Evolutionary conservation across 2,888 invertebrate genomes (phyloP), one percentile per base, ranked within the genome.

Genomic region (Drosophila melanocephala): DNA sequence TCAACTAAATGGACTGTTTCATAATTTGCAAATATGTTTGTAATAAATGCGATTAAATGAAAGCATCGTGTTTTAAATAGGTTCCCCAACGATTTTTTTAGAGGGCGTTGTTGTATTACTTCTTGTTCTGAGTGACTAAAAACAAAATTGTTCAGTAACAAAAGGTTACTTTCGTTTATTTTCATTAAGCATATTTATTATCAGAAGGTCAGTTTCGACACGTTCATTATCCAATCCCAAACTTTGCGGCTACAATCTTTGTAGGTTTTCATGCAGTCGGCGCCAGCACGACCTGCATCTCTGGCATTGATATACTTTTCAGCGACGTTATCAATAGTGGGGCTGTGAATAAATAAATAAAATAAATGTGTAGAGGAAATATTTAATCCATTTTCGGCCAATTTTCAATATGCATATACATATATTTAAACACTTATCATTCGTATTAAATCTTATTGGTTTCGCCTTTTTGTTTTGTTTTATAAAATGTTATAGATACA

Each of bases 251-350:
- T 87, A 52, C 92, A 92, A 5, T 84, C 68, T 5, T 57, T 74
- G 72, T 81, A 93, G 19, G 83, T 85, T 59, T 68, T 75, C 22
- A 67, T 62, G 57, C 92, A 92, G 57, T 91, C 83, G 2, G 81
- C 83, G 5, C 90, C 91, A 0, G 65, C 81, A 3, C 77, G 76
- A 26, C 92, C 93, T 0, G 91, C 85, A 47, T 81, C 60, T 22
- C 83, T 75, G 4, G 92, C 92, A 28, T 85, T 75, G 6, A 90
- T 62, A 63, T 92, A 93, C 61, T 89, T 89, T 5, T 76, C 71
- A 5, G 84, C 78, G 6, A 92, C 87, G 47, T 91, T 93, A 9
- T 83, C 70, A 10, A 81, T 22, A 0, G 72, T 68, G 3, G 93
- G 93, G 14, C 93, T 92, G 37, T 1, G 16, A 37, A 37, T 39